Evolutionary conservation across 2,888 invertebrate species (phyloP).

Genomic region (Drosophila multiciliata): DNA sequence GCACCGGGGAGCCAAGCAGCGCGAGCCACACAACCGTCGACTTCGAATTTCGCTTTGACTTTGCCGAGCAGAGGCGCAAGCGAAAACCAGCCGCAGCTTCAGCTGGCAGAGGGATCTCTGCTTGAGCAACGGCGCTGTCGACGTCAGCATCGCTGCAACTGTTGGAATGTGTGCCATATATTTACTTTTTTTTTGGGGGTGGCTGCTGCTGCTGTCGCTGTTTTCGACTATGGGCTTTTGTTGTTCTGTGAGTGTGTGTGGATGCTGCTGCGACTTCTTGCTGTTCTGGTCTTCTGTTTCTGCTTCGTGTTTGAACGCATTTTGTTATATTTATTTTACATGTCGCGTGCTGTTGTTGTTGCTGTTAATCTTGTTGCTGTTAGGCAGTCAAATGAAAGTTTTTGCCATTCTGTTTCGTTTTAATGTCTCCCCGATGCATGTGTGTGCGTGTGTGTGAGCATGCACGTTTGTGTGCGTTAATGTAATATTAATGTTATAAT

Average conservation of each 20-base stretch:
- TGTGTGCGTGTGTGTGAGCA: conserved; percentile 34
- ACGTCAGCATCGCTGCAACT: conserved; percentile 69
- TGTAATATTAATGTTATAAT: conserved; percentile 81
- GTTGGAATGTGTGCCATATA: conserved; percentile 78
- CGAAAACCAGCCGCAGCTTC: conserved; percentile 36
- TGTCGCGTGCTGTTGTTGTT: conserved; percentile 53
- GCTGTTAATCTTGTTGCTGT: conserved; percentile 45
- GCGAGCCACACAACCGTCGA: conserved; percentile 84
- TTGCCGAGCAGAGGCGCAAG: conserved; percentile 57
- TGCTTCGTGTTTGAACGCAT: conserved; percentile 53
- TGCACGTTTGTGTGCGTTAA: conserved; percentile 68
- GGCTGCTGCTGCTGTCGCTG: conserved; percentile 36
- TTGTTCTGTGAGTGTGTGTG: conserved; percentile 32
- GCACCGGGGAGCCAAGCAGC: conserved; percentile 58
- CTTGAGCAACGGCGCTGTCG: conserved; percentile 26
- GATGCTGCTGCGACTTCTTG: conserved; percentile 25
- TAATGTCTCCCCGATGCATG: conserved; percentile 75
- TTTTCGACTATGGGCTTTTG: conserved; percentile 24
- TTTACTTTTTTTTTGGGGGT: conserved; percentile 49
- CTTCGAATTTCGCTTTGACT: conserved; percentile 85
- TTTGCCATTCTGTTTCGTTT: conserved; percentile 65
- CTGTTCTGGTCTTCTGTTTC: conserved; percentile 23
- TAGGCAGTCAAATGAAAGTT: conserved; percentile 70
- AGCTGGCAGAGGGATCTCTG: conserved; percentile 45
- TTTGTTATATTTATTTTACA: conserved; percentile 73